These are phyloP conservation scores for Dione vanillae DNA, from an alignment of 2,888 invertebrate species.

Conservation along the genomic window DNA sequence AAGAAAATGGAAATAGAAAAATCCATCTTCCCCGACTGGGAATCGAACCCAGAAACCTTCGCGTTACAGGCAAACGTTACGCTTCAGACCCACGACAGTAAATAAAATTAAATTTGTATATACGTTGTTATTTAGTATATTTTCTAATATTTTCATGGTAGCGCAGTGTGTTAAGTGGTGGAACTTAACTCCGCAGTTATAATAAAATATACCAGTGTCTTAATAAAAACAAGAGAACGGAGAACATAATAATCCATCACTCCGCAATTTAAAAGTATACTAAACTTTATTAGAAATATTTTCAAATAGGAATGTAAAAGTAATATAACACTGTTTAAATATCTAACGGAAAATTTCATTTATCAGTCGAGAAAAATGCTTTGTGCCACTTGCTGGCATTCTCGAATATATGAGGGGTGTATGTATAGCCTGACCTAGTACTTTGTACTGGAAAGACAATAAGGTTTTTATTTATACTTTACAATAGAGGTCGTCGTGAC, in stretches of 20 bases:
- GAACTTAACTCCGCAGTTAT: not conserved
- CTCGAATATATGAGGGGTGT: conserved; percentile 34
- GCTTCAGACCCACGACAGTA: no score
- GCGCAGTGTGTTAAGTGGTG: not conserved
- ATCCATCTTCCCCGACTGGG: no score
- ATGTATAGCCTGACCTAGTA: conserved; percentile 16
- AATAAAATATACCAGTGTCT: not conserved
- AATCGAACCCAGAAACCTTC: no score
- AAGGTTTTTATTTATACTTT: not conserved
- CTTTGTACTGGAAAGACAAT: not conserved
- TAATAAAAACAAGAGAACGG: not conserved
- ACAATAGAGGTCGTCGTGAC: no score
- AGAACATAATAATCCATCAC: not conserved
- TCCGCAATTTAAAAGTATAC: not conserved
- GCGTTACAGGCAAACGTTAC: no score
- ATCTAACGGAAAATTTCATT: conserved; percentile 34
- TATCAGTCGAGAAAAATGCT: conserved; percentile 36
- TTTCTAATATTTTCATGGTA: no score
- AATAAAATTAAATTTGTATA: no score
- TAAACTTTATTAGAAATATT: not conserved
- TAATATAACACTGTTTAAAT: conserved; percentile 30
- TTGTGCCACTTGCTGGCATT: conserved; percentile 35
- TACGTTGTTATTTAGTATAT: no score
- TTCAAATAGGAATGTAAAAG: conserved; percentile 16
- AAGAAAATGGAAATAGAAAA: no score